Percentiles rank a stretch among this genome's conserved stretches.
Conservation (phyloP, 2,113 vertebrate species). For the Raja brachyura region DNA sequence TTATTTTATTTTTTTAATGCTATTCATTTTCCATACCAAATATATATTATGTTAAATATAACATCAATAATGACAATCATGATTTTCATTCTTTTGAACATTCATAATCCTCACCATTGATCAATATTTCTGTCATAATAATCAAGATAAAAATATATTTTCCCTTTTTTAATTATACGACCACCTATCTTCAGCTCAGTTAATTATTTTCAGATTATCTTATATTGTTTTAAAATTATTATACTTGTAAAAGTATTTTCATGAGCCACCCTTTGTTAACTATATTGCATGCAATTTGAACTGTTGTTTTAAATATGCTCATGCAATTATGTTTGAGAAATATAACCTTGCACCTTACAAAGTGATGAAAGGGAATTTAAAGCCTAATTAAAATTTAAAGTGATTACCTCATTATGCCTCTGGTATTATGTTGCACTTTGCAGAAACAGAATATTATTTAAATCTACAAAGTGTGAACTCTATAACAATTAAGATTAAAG, state of each 20-base stretch:
- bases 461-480: background rate
- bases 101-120: background rate
- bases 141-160: background rate
- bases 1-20: too few relatives aligned
- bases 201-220: background rate
- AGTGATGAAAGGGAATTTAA: background rate
- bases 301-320: background rate
- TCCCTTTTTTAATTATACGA: background rate
- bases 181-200: background rate
- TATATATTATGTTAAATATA: background rate
- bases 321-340: slow-evolving; percentile 9
- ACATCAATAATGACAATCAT: background rate
- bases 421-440: background rate
- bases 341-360: slow-evolving; percentile 1
- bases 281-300: background rate
- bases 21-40: background rate
- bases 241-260: background rate
- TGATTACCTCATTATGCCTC: slow-evolving; percentile 22
- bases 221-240: background rate
- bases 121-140: too few relatives aligned
- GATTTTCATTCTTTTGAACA: background rate
- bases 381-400: slow-evolving; percentile 37
- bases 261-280: too few relatives aligned
- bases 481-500: background rate
- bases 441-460: background rate